phyloP scores from a whole-genome alignment of 1,140 invertebrate genomes.

The Arion vulgaris region DNA sequence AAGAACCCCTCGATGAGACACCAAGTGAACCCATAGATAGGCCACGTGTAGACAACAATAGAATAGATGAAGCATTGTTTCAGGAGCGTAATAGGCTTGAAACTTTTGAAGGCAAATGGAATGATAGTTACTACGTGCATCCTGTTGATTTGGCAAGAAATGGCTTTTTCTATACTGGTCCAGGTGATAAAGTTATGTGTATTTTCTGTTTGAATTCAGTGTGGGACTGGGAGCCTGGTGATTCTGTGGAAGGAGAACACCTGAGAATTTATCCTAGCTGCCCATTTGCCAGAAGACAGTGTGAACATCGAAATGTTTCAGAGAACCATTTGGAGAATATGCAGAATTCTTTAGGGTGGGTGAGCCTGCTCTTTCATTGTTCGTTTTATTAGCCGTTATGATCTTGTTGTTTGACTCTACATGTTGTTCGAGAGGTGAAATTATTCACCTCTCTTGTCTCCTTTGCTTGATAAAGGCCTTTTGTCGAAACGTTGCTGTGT shows the following conservation, averaged over 20 bases:
- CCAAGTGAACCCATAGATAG: background rate
- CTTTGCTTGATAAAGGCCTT: no score
- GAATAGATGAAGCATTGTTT: background rate
- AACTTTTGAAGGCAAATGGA: constrained; percentile 5
- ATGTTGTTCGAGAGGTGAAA: no score
- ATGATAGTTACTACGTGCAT: constrained; percentile 71
- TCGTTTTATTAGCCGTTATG: background rate
- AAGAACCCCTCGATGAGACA: constrained; percentile 3
- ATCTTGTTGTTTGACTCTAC: no score
- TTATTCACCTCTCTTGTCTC: no score
- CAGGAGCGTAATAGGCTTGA: background rate
- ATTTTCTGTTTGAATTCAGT: constrained; percentile 84
- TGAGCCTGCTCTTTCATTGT: background rate
- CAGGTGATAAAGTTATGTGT: constrained; percentile 83
- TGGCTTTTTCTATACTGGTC: constrained; percentile 85
- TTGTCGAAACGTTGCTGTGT: no score
- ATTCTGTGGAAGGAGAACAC: constrained; percentile 84
- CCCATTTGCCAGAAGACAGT: constrained; percentile 32
- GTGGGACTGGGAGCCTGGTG: constrained; percentile 81
- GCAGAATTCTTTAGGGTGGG: background rate
- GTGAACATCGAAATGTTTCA: constrained; percentile 16
- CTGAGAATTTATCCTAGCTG: constrained; percentile 74
- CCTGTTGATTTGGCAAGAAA: constrained; percentile 83
- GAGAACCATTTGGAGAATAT: no score
- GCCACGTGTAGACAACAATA: background rate